Base-by-base conservation (phyloP, 2,888 invertebrate genomes). In the Pseudoips prasinana region DNA sequence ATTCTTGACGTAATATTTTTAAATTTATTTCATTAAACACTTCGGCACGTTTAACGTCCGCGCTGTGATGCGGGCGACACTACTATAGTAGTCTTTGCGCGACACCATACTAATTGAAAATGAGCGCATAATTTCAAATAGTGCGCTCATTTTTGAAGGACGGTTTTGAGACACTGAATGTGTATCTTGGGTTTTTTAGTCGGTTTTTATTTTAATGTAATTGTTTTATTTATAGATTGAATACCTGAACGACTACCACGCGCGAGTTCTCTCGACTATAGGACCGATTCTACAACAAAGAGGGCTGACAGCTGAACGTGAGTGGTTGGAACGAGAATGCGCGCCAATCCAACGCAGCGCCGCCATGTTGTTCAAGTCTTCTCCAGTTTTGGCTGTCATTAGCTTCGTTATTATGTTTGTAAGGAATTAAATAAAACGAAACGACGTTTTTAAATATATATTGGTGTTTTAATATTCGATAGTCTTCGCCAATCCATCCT, bases 201-300 rank as follows among this genome's bases (percentile, higher is more conserved):
- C n/a, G n/a, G n/a, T n/a, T n/a, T n/a, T n/a, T n/a, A n/a, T n/a
- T n/a, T n/a, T n/a, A n/a, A n/a, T n/a, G n/a, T n/a, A n/a, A n/a
- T n/a, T n/a, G n/a, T n/a, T n/a, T n/a, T n/a, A 22, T 34, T 76
- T 85, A 89, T 93, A 91, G 95, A 64, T 83, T 7, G 65, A 90
- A 29, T 93, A 94, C 79, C 69, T 98, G 24, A 96, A 98, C 72
- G 83, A 90, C 8, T 98, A 97, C 73, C 97, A 98, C 73, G 77
- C 90, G 8, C 80, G 90, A 48, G 95, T 96, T 26, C 83, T 94
- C 44, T 88, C 92, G 1, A 91, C 92, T 1, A 79, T 97, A 0
- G 94, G 94, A 0, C 93, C 94, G 0, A 84, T 95, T 32, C 82
- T 97, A 14, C 87, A 92, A 58, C 74, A 90, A 30, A 90, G 93